Conservation (phyloP, 2,888 invertebrate species). For the Cosmopolites sordidus region DNA sequence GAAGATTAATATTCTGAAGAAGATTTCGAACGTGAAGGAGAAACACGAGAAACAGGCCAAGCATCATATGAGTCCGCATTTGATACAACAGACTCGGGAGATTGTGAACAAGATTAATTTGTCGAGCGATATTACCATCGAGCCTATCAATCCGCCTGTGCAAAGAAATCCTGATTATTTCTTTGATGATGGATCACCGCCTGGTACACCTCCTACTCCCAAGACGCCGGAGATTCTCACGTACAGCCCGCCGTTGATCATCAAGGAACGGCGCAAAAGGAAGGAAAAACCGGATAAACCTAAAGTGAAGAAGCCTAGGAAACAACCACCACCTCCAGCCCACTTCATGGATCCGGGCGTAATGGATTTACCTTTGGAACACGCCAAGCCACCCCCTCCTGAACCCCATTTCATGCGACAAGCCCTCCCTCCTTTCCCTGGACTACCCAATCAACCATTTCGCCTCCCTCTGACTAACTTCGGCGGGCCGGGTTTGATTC, state of each 20-base stretch:
- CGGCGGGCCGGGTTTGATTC: conserved; percentile 44
- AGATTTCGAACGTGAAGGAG: conserved; percentile 74
- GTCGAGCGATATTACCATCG: conserved; percentile 56
- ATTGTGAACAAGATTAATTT: conserved; percentile 39
- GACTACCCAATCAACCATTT: conserved; percentile 45
- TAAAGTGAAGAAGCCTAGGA: conserved; percentile 35
- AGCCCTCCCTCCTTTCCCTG: conserved; percentile 27
- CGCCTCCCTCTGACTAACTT: conserved; percentile 51
- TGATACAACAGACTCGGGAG: conserved; percentile 46
- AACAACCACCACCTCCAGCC: conserved; percentile 32
- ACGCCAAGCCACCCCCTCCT: conserved; percentile 46
- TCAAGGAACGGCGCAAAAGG: conserved; percentile 55
- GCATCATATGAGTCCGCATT: conserved; percentile 46
- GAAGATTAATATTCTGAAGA: conserved; percentile 83
- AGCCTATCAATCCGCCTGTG: conserved; percentile 43
- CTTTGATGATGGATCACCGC: conserved; percentile 53
- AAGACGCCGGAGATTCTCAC: conserved; percentile 57
- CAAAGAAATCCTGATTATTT: conserved; percentile 37
- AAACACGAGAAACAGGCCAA: conserved; percentile 51
- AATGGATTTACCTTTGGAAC: conserved; percentile 40
- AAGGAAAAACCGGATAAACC: conserved; percentile 49
- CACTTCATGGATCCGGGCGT: conserved; percentile 33
- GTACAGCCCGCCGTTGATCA: conserved; percentile 56
- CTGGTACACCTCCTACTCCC: conserved; percentile 54
- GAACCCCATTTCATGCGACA: conserved; percentile 28